phyloP scores from a whole-genome alignment of 2,888 invertebrate genomes.

The Eupithecia dodoneata region DNA sequence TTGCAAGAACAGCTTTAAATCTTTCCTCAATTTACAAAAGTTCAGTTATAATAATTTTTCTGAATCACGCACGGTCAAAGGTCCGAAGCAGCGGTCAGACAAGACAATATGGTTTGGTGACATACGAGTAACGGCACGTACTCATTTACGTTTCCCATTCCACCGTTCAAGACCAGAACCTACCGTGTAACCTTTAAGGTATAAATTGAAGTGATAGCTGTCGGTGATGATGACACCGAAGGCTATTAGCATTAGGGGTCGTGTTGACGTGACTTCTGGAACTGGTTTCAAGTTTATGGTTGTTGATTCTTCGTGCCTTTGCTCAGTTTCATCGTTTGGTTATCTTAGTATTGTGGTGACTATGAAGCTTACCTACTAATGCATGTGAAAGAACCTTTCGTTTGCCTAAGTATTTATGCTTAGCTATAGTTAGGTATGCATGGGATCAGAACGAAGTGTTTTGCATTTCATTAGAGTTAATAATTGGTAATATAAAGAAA shows the following conservation, averaged over 20 bases:
- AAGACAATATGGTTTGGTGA: conserved; percentile 71
- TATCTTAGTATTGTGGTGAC: conserved; percentile 5
- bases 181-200: conserved; percentile 49
- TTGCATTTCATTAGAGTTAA: background rate
- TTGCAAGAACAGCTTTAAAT: background rate
- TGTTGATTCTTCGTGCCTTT: conserved; percentile 27
- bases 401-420: background rate
- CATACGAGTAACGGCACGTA: conserved; percentile 75
- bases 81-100: conserved; percentile 54
- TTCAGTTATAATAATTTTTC: conserved; percentile 10
- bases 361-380: conserved; percentile 5
- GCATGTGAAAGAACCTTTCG: background rate
- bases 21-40: conserved; percentile 1
- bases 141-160: conserved; percentile 62
- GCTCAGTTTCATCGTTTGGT: conserved; percentile 19
- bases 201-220: conserved; percentile 40
- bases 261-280: conserved; percentile 71
- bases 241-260: conserved; percentile 65
- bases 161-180: conserved; percentile 45
- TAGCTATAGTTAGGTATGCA: background rate
- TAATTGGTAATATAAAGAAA: conserved; percentile 6
- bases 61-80: conserved; percentile 55
- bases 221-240: conserved; percentile 54
- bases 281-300: conserved; percentile 56
- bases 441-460: background rate